Evolutionary conservation across 2,888 invertebrate genomes (phyloP).

Genomic region (Melieria picta): DNA sequence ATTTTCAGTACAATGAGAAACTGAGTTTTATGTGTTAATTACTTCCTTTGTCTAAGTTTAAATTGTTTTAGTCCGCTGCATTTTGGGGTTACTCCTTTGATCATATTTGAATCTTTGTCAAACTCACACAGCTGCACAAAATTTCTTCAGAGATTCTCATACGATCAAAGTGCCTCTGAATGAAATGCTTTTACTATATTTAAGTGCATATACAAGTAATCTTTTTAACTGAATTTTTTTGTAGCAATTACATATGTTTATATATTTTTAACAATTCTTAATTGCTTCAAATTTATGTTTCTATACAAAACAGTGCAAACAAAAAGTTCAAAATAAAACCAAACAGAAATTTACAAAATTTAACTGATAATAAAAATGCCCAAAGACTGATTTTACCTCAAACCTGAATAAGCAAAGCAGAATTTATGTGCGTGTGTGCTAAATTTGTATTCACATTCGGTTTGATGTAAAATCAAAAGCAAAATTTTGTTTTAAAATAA

Average conservation of each 20-base stretch:
- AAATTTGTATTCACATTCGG: constrained; percentile 44
- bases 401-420: constrained; percentile 48
- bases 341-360: background rate
- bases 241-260: too few species aligned
- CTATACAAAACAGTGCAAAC: background rate
- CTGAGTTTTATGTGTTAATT: too few species aligned
- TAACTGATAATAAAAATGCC: constrained; percentile 41
- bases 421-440: constrained; percentile 35
- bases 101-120: constrained; percentile 18
- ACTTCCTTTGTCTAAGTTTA: too few species aligned
- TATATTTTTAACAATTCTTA: too few species aligned
- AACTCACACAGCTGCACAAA: background rate
- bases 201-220: too few species aligned
- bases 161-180: constrained; percentile 27
- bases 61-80: background rate
- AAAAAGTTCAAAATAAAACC: constrained; percentile 6
- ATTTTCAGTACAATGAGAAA: too few species aligned
- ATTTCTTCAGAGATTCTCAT: constrained; percentile 24
- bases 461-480: constrained; percentile 60
- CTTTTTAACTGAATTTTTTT: too few species aligned
- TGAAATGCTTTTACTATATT: too few species aligned
- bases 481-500: constrained; percentile 65
- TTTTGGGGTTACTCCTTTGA: constrained; percentile 2
- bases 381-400: constrained; percentile 59
- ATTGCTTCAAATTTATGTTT: background rate